Conservation (phyloP, 2,888 invertebrate species). For the Clepsis dumicolana region DNA sequence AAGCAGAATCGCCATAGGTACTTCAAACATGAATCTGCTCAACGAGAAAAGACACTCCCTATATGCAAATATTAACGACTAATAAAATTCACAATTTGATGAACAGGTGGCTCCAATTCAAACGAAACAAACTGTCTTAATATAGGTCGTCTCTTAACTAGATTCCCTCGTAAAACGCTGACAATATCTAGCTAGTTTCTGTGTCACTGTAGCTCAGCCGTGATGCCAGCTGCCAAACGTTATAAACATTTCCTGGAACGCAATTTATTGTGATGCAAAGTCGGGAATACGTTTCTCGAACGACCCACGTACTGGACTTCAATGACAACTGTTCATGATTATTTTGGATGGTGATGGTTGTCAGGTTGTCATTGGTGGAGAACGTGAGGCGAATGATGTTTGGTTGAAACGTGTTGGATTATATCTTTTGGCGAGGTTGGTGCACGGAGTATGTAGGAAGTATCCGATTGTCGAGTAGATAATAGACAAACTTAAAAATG, state of each 20-base stretch:
- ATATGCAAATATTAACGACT: background rate
- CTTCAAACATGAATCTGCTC: too few relatives aligned
- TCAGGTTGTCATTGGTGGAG: background rate
- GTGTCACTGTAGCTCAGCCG: slow-evolving; percentile 1
- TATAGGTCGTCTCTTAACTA: too few relatives aligned
- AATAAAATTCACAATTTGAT: background rate
- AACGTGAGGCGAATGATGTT: background rate
- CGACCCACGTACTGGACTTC: slow-evolving; percentile 14
- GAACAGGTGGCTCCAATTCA: background rate
- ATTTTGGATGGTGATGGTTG: slow-evolving; percentile 14
- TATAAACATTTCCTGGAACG: slow-evolving; percentile 20
- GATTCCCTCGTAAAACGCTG: background rate
- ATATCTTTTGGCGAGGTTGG: background rate
- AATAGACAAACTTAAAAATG: too few relatives aligned
- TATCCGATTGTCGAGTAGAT: background rate
- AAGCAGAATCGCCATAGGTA: too few relatives aligned
- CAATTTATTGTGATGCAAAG: slow-evolving; percentile 7
- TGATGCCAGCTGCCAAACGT: slow-evolving; percentile 5
- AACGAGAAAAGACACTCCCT: background rate
- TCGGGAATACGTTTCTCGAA: background rate
- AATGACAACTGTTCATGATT: slow-evolving; percentile 13
- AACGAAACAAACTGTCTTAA: background rate
- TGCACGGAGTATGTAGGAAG: background rate
- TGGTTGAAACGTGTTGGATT: slow-evolving; percentile 4
- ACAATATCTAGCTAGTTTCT: slow-evolving; percentile 1